Conservation (phyloP, 2,888 invertebrate species). For the Eupithecia pulchellata region DNA sequence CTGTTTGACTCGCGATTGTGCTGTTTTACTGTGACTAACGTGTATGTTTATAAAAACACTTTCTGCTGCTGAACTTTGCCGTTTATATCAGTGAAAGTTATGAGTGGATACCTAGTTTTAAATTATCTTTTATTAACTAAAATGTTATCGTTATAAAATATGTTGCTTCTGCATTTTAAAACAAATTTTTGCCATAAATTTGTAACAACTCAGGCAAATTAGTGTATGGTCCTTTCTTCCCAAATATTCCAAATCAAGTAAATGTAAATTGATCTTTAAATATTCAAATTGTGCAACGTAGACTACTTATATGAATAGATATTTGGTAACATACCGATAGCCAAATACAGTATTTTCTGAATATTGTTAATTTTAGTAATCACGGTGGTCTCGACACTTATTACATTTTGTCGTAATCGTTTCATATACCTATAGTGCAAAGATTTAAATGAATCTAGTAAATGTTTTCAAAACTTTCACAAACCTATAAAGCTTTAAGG, state of each 20-base stretch:
- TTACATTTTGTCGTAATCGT: too few species aligned
- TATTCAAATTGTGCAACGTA: not conserved
- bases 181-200: not conserved
- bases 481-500: too few species aligned
- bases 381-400: not conserved
- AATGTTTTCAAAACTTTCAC: too few species aligned
- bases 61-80: not conserved
- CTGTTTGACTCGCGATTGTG: not conserved
- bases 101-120: not conserved
- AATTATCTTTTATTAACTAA: not conserved
- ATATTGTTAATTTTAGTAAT: not conserved
- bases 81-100: not conserved
- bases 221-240: not conserved
- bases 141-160: not conserved
- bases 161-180: not conserved
- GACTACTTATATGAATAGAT: not conserved
- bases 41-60: not conserved
- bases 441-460: too few species aligned
- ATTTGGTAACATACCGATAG: not conserved
- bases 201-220: not conserved
- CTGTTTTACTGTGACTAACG: constrained; percentile 5
- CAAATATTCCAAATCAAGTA: constrained; percentile 47
- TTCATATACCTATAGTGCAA: too few species aligned
- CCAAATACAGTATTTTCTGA: not conserved
- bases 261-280: constrained; percentile 21